Percentiles rank a stretch among this genome's conserved stretches.
Conservation (phyloP, 2,888 invertebrate species). For the Amphipyra tragopoginis region DNA sequence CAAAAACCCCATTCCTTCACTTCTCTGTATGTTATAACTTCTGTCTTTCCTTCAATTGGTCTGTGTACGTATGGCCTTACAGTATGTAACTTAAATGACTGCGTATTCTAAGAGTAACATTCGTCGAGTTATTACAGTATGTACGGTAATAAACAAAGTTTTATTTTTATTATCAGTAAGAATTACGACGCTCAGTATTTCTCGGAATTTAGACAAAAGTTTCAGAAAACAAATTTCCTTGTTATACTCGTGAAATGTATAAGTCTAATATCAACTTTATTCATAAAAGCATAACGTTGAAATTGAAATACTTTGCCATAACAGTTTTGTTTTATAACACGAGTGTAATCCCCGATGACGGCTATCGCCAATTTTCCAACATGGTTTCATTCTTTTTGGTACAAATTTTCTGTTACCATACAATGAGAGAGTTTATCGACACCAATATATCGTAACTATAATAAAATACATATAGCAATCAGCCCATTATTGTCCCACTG, state of each 20-base stretch:
- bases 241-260: background rate
- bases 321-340: background rate
- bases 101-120: background rate
- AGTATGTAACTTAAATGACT: too few relatives aligned
- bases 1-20: too few relatives aligned
- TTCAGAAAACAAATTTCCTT: background rate
- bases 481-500: too few relatives aligned
- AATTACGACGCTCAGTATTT: constrained; percentile 5
- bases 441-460: too few relatives aligned
- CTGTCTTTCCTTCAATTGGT: too few relatives aligned
- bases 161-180: constrained; percentile 2
- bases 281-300: constrained; percentile 3
- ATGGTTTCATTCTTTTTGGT: background rate
- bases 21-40: too few relatives aligned
- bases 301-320: constrained; percentile 16
- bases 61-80: too few relatives aligned
- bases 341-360: constrained; percentile 2
- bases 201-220: constrained; percentile 6
- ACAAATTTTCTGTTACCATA: background rate
- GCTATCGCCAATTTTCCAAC: constrained; percentile 3
- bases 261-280: constrained; percentile 22
- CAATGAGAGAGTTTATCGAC: too few relatives aligned
- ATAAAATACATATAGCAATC: too few relatives aligned
- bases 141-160: background rate
- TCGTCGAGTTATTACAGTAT: background rate